Conservation (phyloP, 2,113 vertebrate genomes). For the Lepisosteus osseus region DNA sequence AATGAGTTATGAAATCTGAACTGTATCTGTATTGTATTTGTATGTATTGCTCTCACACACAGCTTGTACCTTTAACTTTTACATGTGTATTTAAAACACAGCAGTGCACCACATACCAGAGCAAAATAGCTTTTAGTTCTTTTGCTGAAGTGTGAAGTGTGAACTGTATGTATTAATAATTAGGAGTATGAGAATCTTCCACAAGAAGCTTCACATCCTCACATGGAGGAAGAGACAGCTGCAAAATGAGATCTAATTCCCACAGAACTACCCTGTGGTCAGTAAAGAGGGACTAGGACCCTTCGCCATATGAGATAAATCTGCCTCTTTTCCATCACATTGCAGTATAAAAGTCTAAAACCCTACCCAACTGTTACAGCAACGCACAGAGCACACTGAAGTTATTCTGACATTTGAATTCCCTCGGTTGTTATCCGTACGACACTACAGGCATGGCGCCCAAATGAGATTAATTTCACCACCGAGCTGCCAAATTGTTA, state of each 20-base stretch:
- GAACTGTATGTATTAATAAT: background rate
- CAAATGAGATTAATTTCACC: constrained; percentile 11
- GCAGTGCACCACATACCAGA: no score
- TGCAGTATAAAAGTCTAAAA: background rate
- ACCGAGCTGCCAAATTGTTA: constrained; percentile 18
- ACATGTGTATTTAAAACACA: no score
- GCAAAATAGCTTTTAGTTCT: no score
- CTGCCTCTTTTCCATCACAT: background rate
- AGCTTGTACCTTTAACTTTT: no score
- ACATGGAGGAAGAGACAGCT: background rate
- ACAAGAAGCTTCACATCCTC: background rate
- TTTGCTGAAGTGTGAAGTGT: background rate
- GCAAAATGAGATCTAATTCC: background rate
- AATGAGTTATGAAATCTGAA: no score
- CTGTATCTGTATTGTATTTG: no score
- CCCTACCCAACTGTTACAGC: background rate
- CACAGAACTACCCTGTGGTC: background rate
- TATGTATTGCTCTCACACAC: no score
- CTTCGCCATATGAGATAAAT: background rate
- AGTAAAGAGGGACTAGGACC: background rate
- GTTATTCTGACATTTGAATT: constrained; percentile 6
- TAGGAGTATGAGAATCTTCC: background rate
- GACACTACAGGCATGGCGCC: background rate
- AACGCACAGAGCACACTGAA: background rate
- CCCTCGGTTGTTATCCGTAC: background rate